A percentile compares a stretch with the other conserved stretches of the same genome.
Evolutionary conservation across 2,113 vertebrate species (phyloP).

Genomic region (Asarcornis scutulata): DNA sequence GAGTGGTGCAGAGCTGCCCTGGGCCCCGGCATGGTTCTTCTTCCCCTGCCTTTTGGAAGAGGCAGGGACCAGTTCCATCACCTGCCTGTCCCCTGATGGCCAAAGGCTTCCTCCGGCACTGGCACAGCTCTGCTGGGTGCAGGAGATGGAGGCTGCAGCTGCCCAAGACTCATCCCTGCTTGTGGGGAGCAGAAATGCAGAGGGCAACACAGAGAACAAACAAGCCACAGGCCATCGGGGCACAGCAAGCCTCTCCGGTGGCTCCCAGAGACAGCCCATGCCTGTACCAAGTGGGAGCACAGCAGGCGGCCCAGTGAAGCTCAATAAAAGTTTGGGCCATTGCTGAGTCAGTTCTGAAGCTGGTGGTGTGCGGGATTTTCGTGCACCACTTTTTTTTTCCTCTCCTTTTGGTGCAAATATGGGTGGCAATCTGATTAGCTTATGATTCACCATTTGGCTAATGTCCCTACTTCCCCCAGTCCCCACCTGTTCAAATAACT

Average conservation of each 20-base stretch:
- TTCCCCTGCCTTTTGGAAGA: background rate
- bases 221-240: background rate
- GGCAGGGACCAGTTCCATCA: background rate
- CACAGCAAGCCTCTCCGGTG: background rate
- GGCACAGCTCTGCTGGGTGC: background rate
- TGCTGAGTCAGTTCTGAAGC: constrained; percentile 38
- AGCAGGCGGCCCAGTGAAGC: background rate
- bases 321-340: background rate
- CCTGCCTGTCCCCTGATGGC: background rate
- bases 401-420: constrained; percentile 43
- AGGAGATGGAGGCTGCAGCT: accelerated
- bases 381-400: background rate
- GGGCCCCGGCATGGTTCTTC: background rate
- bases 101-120: background rate
- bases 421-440: constrained; percentile 67
- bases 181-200: background rate
- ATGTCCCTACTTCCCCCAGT: constrained; percentile 54
- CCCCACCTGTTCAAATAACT: constrained; percentile 69
- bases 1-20: background rate
- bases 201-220: background rate
- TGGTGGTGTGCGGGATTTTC: background rate
- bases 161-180: background rate
- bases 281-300: background rate
- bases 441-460: constrained; percentile 68
- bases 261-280: background rate